A percentile compares a stretch with the other conserved stretches of the same genome.
Conservation (phyloP, 2,797 vertebrate genomes). For the Argentina silus region DNA sequence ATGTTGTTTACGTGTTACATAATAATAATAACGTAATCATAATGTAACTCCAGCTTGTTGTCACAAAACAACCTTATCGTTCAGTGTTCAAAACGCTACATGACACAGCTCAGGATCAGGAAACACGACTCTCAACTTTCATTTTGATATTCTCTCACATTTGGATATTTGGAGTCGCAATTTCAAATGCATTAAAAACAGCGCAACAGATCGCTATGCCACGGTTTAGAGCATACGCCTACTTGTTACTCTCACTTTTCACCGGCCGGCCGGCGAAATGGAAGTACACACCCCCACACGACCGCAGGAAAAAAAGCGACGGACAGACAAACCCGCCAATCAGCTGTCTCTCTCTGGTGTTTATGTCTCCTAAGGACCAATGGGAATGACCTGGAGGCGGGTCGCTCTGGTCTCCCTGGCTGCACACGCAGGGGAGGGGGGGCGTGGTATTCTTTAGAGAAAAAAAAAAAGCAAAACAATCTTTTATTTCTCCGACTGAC, state of each 20-base stretch:
- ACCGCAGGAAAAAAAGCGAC: slow-evolving; percentile 47
- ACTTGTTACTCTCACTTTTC: neutral
- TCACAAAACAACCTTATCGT: neutral
- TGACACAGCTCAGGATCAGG: too few species aligned
- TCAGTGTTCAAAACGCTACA: too few species aligned
- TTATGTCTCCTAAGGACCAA: slow-evolving; percentile 75
- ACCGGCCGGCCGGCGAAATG: slow-evolving; percentile 77
- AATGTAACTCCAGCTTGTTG: neutral
- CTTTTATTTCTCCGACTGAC: slow-evolving; percentile 67
- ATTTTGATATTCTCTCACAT: neutral
- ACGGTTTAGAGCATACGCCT: neutral
- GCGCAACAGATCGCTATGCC: too few species aligned
- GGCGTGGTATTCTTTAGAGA: slow-evolving; percentile 77
- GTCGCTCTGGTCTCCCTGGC: slow-evolving; percentile 37
- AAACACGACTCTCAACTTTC: too few species aligned
- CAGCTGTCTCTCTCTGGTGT: slow-evolving; percentile 50
- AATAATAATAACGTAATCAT: neutral
- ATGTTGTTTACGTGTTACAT: neutral
- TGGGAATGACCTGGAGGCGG: slow-evolving; percentile 65
- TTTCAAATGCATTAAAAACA: too few species aligned
- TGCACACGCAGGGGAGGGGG: slow-evolving; percentile 60
- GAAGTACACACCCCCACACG: slow-evolving; percentile 67
- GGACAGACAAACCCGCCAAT: slow-evolving; percentile 68
- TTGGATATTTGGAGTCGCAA: too few species aligned
- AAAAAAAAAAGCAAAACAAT: slow-evolving; percentile 84